Percentiles rank a stretch among this genome's conserved stretches.
phyloP scores from a whole-genome alignment of 2,797 vertebrate species.

The Pampus argenteus region DNA sequence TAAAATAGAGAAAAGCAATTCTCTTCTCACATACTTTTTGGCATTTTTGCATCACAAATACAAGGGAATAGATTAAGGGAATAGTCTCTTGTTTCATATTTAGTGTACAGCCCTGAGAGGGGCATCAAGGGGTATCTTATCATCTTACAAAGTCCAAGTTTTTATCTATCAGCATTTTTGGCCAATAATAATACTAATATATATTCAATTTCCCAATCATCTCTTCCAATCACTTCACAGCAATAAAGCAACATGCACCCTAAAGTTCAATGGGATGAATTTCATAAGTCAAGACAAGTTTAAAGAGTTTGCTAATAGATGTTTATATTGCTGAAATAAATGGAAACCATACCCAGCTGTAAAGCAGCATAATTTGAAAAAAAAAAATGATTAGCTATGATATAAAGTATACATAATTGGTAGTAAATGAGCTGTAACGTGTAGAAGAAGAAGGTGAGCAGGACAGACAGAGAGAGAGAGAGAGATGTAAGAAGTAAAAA shows the following conservation, averaged over 20 bases:
- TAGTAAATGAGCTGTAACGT: slow-evolving; percentile 8
- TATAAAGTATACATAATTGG: slow-evolving; percentile 6
- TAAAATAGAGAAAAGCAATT: too few species aligned
- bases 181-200: background rate
- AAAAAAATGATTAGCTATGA: background rate
- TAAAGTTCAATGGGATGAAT: background rate
- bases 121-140: too few species aligned
- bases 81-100: too few species aligned
- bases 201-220: too few species aligned
- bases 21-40: too few species aligned
- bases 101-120: too few species aligned
- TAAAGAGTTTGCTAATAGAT: slow-evolving; percentile 7
- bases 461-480: slow-evolving; percentile 6
- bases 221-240: background rate
- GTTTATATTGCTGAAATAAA: slow-evolving; percentile 3
- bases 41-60: background rate
- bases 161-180: background rate
- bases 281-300: slow-evolving; percentile 1
- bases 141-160: too few species aligned
- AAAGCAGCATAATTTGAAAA: background rate
- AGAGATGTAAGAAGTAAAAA: slow-evolving; percentile 34
- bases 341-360: background rate
- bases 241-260: background rate
- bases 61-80: background rate
- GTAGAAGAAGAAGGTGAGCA: background rate